These are phyloP conservation scores for Riparia riparia DNA, from an alignment of 2,113 vertebrate genomes.

Conservation along the genomic window DNA sequence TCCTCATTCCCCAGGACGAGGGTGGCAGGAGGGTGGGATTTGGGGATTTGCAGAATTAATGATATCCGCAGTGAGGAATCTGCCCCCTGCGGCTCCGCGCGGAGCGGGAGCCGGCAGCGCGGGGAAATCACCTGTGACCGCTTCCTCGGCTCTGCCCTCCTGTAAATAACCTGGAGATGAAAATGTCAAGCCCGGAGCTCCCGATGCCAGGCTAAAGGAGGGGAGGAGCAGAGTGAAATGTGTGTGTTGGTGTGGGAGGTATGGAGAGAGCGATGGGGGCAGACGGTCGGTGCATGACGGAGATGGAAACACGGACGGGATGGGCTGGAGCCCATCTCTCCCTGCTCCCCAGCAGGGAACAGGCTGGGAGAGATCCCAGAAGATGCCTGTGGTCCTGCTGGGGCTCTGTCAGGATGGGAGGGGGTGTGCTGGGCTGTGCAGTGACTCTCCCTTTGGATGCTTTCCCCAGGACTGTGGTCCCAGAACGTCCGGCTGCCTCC, in stretches of 20 bases:
- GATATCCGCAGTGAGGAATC: conserved; percentile 26
- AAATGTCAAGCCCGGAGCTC: conserved; percentile 59
- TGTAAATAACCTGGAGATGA: conserved; percentile 62
- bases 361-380: neutral
- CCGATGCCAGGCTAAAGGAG: conserved; percentile 21
- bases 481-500: neutral
- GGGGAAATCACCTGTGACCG: conserved; percentile 33
- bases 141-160: neutral
- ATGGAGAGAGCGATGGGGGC: neutral
- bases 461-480: neutral
- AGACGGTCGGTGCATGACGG: accelerated
- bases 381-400: accelerated
- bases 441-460: neutral
- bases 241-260: neutral
- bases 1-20: neutral
- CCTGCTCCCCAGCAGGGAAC: neutral
- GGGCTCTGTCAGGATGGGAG: neutral
- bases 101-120: neutral
- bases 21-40: neutral
- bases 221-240: neutral
- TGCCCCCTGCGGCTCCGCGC: neutral
- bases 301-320: neutral
- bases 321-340: neutral
- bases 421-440: neutral
- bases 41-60: conserved; percentile 52